phyloP scores from a whole-genome alignment of 2,113 vertebrate genomes.

The Thalassarche chlororhynchos region DNA sequence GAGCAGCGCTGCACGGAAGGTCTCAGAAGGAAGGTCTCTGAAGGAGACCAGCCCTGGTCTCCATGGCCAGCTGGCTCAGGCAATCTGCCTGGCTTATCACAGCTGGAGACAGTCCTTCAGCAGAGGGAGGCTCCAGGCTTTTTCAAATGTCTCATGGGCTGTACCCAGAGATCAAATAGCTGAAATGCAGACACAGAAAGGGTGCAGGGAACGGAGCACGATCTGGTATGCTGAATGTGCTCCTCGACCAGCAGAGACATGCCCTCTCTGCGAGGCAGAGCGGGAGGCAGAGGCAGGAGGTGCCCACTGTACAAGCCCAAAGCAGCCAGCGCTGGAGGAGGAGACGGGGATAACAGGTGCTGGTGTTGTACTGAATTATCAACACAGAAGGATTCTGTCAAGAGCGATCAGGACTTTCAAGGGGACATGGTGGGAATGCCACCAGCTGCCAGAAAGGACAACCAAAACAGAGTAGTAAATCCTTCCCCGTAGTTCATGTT shows the following conservation, averaged over 20 bases:
- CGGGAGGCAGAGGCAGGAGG: neutral
- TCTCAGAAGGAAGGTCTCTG: neutral
- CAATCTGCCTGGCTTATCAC: neutral
- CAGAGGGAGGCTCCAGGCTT: neutral
- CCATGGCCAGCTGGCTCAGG: neutral
- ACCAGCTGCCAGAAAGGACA: neutral
- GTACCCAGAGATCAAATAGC: neutral
- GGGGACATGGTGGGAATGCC: neutral
- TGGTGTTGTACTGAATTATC: neutral
- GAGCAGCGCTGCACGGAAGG: neutral
- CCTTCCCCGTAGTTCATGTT: neutral
- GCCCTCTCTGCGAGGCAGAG: neutral
- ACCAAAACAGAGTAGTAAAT: neutral
- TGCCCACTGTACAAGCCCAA: neutral
- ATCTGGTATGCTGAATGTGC: neutral
- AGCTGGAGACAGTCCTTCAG: neutral
- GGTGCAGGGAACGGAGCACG: fast-evolving
- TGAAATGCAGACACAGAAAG: neutral
- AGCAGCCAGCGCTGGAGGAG: neutral
- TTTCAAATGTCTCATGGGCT: neutral
- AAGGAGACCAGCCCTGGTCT: neutral
- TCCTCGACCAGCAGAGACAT: neutral
- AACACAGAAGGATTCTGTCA: neutral
- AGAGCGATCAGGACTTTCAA: neutral
- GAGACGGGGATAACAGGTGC: neutral